Evolutionary conservation across 1,140 invertebrate species (phyloP).

Genomic region (Vollenhovia emeryi): DNA sequence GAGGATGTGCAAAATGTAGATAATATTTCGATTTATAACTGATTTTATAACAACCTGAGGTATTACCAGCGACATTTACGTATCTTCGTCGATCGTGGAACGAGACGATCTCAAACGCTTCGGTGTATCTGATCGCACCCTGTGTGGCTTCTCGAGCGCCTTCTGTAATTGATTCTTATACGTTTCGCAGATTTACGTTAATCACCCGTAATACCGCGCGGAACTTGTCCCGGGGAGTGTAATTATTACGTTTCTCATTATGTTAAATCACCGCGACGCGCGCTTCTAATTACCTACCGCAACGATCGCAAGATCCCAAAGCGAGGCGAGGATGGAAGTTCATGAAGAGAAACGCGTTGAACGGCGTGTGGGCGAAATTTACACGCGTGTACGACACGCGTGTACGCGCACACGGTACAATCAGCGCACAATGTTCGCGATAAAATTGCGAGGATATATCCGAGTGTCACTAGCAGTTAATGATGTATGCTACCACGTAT

Average conservation of each 20-base stretch:
- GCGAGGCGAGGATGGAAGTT: constrained; percentile 22
- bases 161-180: constrained; percentile 58
- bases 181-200: constrained; percentile 48
- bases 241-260: constrained; percentile 59
- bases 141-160: constrained; percentile 32
- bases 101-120: background rate
- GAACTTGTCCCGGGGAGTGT: constrained; percentile 45
- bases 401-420: constrained; percentile 1
- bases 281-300: constrained; percentile 58
- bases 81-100: background rate
- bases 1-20: background rate
- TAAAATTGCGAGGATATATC: constrained; percentile 4
- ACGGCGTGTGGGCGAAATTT: constrained; percentile 54
- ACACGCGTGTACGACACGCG: constrained; percentile 25
- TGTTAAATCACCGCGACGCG: constrained; percentile 45
- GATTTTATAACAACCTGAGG: background rate
- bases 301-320: constrained; percentile 40
- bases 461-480: background rate
- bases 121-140: constrained; percentile 5
- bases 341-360: constrained; percentile 11
- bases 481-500: background rate
- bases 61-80: background rate
- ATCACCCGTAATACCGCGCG: constrained; percentile 18
- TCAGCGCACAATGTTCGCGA: constrained; percentile 24
- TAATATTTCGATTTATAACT: background rate